Base-by-base conservation (phyloP, 2,888 invertebrate species). In the Elaeidobius kamerunicus region DNA sequence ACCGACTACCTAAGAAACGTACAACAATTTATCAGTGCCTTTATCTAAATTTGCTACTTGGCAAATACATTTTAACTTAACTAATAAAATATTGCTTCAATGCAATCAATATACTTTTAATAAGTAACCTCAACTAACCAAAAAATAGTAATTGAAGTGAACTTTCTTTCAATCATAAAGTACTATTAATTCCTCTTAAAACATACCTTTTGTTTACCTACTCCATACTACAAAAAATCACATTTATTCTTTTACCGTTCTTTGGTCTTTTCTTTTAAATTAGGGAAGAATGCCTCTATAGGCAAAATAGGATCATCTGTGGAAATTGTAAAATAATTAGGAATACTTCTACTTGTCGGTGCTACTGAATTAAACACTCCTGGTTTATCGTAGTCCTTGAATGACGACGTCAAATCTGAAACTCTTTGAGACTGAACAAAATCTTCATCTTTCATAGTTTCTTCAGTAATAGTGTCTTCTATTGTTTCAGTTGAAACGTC, bases 221-320 rank as follows among this genome's bases (percentile, higher is more conserved):
- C n/a, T n/a, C n/a, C n/a, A n/a, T n/a, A n/a, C n/a, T n/a, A n/a
- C n/a, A 23, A 23, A 23, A 4, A 30, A 19, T 39, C n/a, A 39
- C 7, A 17, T 34, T 19, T 19, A 32, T 16, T 27, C 12, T 35
- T 19, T 54, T 49, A 54, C 27, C 54, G 23, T 50, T 50, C 38
- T 46, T 56, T 47, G 14, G 28, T 18, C 36, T 59, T 54, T 35
- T 63, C 60, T 49, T 83, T 80, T 40, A 86, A 69, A 66, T 85
- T 85, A 14, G 87, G 85, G 67, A 89, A 88, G 71, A 88, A 87
- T 0, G 88, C 86, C 71, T 88, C 88, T 57, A 89, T 85, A 0
- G 89, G 88, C 42, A 89, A 73, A 45, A 87, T 86, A 0, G 88
- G 88, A 67, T 88, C 87, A 59, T 88, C 88, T 0, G 88, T 86